These are phyloP conservation scores for Matsumyia berberina DNA, from an alignment of 2,888 invertebrate species.

Conservation along the genomic window DNA sequence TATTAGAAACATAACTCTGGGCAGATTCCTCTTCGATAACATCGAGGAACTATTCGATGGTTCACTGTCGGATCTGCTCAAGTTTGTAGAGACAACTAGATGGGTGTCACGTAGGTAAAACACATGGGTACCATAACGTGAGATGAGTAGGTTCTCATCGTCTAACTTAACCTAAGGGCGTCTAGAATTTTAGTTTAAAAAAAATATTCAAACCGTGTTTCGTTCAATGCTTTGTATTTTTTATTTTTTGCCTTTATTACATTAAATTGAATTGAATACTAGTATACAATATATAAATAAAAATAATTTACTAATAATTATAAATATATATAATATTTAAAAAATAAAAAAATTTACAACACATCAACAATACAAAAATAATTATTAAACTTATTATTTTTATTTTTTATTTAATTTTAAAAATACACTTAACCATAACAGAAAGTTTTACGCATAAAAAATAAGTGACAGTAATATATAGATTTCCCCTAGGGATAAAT, in stretches of 20 bases:
- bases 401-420: conserved; percentile 34
- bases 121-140: too few species aligned
- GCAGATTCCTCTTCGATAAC: too few species aligned
- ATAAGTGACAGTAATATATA: conserved; percentile 43
- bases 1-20: too few species aligned
- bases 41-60: too few species aligned
- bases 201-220: neutral
- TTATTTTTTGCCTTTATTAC: conserved; percentile 66
- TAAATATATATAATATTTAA: conserved; percentile 33
- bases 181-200: too few species aligned
- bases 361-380: conserved; percentile 74
- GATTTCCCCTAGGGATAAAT: conserved; percentile 54
- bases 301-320: conserved; percentile 74
- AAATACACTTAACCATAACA: conserved; percentile 52
- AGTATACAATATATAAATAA: conserved; percentile 67
- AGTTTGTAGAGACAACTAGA: too few species aligned
- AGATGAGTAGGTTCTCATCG: too few species aligned
- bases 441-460: conserved; percentile 46
- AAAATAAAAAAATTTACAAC: conserved; percentile 61
- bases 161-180: too few species aligned
- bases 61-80: too few species aligned
- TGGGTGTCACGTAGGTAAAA: too few species aligned
- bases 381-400: conserved; percentile 50
- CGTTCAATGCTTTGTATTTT: neutral
- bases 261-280: conserved; percentile 69